These are phyloP conservation scores for Oscheius sp. DNA, from an alignment of 2,888 invertebrate genomes.

Conservation along the genomic window DNA sequence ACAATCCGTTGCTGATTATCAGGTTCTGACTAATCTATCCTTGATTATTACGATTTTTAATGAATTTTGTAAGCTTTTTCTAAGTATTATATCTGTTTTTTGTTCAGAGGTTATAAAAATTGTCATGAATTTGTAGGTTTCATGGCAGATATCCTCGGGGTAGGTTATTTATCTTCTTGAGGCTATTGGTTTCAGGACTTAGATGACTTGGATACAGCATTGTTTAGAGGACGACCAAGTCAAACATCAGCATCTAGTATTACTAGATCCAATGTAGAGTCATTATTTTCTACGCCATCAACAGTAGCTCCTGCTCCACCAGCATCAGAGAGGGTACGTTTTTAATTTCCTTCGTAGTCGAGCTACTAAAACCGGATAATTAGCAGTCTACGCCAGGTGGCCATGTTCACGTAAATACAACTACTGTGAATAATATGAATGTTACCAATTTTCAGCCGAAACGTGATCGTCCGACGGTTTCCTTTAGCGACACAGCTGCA, in stretches of 20 bases:
- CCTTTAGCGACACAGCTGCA: constrained; percentile 2
- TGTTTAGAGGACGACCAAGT: constrained; percentile 13
- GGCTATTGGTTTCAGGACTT: constrained; percentile 14
- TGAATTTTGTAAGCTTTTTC: too few species aligned
- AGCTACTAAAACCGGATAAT: background rate
- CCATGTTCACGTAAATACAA: too few species aligned
- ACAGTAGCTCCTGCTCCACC: background rate
- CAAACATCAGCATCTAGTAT: background rate
- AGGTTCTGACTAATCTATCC: background rate
- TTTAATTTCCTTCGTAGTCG: background rate
- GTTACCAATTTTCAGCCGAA: constrained; percentile 6
- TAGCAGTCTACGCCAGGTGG: constrained; percentile 2
- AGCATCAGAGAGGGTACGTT: background rate
- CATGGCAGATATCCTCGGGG: constrained; percentile 19
- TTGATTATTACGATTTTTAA: background rate
- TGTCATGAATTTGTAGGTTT: background rate
- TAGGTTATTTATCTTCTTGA: background rate
- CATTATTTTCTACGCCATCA: background rate
- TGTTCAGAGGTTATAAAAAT: background rate
- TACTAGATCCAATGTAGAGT: background rate
- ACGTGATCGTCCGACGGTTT: constrained; percentile 6
- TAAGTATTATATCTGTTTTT: too few species aligned
- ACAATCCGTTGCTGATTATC: constrained; percentile 24
- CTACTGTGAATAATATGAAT: background rate
- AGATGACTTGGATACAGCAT: constrained; percentile 20